These are phyloP conservation scores for Meriones unguiculatus DNA, from an alignment of 2,113 vertebrate genomes.

Conservation along the genomic window DNA sequence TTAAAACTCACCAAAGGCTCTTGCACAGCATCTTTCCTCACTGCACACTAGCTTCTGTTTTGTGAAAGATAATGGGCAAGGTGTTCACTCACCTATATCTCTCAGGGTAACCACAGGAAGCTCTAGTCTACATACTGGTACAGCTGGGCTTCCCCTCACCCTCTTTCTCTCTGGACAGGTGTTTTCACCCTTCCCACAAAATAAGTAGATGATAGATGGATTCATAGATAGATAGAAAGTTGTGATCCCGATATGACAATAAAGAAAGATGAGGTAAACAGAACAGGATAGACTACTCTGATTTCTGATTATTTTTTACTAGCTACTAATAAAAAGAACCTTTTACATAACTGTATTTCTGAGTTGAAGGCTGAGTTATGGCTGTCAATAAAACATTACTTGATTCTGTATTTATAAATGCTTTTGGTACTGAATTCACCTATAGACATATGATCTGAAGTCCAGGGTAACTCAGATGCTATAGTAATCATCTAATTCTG, in stretches of 20 bases:
- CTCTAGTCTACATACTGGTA: background rate
- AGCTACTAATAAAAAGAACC: background rate
- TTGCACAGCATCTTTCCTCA: background rate
- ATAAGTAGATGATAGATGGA: background rate
- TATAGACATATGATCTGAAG: background rate
- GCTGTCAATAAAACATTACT: background rate
- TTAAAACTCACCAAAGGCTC: background rate
- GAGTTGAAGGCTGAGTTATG: background rate
- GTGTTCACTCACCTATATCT: background rate
- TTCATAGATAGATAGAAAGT: too few relatives aligned
- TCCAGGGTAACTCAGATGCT: background rate
- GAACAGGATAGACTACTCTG: background rate
- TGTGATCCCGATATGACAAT: background rate
- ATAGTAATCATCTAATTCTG: background rate
- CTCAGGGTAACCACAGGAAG: background rate
- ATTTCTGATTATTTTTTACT: background rate
- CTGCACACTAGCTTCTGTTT: background rate
- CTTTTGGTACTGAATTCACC: slow-evolving; percentile 25
- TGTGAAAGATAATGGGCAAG: background rate
- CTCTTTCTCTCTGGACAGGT: background rate
- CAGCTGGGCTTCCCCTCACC: background rate
- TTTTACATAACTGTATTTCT: background rate
- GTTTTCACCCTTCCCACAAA: background rate
- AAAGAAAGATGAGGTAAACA: background rate
- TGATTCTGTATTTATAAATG: background rate